Conservation (phyloP, 2,797 vertebrate genomes). For the Lutjanus campechanus region DNA sequence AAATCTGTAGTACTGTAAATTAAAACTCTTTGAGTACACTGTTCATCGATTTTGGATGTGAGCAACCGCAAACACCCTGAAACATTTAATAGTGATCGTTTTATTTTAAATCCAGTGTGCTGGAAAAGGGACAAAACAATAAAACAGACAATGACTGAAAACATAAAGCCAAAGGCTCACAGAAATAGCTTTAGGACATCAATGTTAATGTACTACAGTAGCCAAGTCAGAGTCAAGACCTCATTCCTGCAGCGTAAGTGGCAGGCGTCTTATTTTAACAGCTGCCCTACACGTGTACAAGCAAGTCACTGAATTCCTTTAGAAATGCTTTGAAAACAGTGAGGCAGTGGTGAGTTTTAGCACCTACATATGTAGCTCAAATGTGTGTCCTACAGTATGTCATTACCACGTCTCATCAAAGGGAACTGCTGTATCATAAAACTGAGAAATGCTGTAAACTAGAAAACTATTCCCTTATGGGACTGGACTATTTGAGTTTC, state of each 20-base stretch:
- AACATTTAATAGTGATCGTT: neutral
- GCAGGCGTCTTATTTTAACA: neutral
- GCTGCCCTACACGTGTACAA: neutral
- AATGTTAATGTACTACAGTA: neutral
- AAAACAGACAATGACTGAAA: neutral
- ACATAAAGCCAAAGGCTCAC: neutral
- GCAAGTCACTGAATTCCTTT: neutral
- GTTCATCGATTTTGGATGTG: neutral
- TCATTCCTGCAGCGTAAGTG: neutral
- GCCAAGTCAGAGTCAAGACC: neutral
- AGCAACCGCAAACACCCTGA: neutral
- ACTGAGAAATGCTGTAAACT: neutral
- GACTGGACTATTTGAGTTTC: neutral
- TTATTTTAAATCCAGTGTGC: neutral
- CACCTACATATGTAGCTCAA: neutral
- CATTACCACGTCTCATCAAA: neutral
- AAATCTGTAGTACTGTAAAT: neutral
- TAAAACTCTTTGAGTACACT: neutral
- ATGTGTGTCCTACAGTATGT: neutral
- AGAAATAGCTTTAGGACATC: neutral
- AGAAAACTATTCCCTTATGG: neutral
- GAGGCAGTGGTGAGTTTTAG: constrained; percentile 1
- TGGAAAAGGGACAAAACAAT: neutral
- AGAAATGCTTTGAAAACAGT: neutral
- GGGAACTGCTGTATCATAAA: neutral